phyloP scores from a whole-genome alignment of 2,888 invertebrate genomes.

The Clunio marinus region DNA sequence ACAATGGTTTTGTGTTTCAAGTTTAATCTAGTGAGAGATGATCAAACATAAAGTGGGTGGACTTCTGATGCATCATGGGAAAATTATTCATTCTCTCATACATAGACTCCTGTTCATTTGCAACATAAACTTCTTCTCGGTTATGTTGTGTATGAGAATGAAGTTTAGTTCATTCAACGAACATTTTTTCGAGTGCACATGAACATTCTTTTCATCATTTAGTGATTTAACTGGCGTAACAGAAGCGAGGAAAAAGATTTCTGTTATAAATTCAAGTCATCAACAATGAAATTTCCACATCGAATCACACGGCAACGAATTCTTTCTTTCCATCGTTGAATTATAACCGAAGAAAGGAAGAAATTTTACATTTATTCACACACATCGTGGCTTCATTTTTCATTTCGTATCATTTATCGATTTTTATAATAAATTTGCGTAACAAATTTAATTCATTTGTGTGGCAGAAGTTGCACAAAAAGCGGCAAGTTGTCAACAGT shows the following conservation, averaged over 20 bases:
- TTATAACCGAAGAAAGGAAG: background rate
- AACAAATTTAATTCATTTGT: conserved; percentile 33
- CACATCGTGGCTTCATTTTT: conserved; percentile 17
- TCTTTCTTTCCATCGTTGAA: background rate
- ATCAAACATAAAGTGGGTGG: conserved; percentile 3
- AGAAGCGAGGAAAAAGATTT: background rate
- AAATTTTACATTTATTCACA: background rate
- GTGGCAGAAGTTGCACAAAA: background rate
- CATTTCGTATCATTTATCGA: conserved; percentile 5
- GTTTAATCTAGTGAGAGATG: conserved; percentile 19
- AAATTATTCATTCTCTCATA: background rate
- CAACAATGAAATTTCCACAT: conserved; percentile 24
- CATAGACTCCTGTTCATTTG: background rate
- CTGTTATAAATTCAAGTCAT: conserved; percentile 29
- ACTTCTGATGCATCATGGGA: background rate
- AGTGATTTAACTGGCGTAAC: background rate
- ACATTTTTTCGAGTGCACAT: background rate
- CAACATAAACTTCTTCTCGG: background rate
- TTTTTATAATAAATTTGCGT: conserved; percentile 32
- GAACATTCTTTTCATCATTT: background rate
- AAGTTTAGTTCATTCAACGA: background rate
- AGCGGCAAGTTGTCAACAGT: conserved; percentile 29
- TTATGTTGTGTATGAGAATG: too few relatives aligned
- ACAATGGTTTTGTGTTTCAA: conserved; percentile 17
- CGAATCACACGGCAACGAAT: conserved; percentile 12